Evolutionary conservation across 1,140 invertebrate species (phyloP).

Genomic region (Lamellibrachia luymesi): DNA sequence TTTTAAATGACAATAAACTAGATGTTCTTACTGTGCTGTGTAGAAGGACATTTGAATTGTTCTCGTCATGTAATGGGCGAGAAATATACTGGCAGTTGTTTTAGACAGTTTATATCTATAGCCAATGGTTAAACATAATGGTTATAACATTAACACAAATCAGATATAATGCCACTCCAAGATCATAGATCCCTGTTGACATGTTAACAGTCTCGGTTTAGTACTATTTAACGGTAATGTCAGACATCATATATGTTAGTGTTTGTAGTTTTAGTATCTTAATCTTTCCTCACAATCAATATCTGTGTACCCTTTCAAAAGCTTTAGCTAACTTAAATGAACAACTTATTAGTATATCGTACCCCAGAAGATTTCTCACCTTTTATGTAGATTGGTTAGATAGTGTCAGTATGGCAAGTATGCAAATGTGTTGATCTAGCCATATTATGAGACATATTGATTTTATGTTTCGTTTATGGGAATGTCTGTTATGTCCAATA

Average conservation of each 20-base stretch:
- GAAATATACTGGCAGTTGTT: too few relatives aligned
- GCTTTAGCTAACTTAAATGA: neutral
- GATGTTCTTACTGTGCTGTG: too few relatives aligned
- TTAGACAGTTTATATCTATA: too few relatives aligned
- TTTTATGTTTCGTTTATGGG: neutral
- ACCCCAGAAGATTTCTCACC: neutral
- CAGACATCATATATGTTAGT: neutral
- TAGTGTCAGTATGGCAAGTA: neutral
- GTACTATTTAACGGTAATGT: too few relatives aligned
- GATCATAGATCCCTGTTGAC: neutral
- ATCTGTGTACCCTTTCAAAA: neutral
- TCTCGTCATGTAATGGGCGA: too few relatives aligned
- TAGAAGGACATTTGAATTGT: too few relatives aligned
- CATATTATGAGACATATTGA: neutral
- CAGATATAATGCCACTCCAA: neutral
- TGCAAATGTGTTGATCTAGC: neutral
- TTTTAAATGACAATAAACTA: too few relatives aligned
- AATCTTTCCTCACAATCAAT: neutral
- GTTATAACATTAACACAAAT: neutral
- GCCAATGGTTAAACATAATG: neutral
- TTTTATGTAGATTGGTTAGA: neutral
- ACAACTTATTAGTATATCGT: neutral
- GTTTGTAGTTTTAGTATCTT: neutral
- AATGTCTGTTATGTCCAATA: neutral
- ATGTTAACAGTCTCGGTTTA: neutral